Base-by-base conservation (phyloP, 2,113 vertebrate species). In the Hoplias malabaricus region DNA sequence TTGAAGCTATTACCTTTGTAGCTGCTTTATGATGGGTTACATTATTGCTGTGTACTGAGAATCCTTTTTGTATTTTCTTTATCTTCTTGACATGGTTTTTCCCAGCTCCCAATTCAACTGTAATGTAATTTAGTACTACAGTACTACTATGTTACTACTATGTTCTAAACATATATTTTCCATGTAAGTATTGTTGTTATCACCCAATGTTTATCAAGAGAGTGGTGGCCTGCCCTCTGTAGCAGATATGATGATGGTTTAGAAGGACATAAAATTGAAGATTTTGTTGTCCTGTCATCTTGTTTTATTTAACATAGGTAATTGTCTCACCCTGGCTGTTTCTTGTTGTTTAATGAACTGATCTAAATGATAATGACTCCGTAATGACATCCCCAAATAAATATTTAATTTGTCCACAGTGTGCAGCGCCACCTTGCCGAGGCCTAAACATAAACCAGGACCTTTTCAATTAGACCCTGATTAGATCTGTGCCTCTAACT, bases 261-360 rank as follows among this genome's bases (percentile, higher is more conserved):
- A 13, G 72, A 77, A 69, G 21, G 25, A 38, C 62, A 69, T 77
- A 42, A 34, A 31, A 77, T 14, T 69, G 40, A 61, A 73, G 63
- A 4, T 53, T 43, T 57, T 65, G 40, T 65, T 77, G 69, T 77
- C 50, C 69, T 69, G 61, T 78, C 57, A 83, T 88, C 85, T 82
- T 87, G 84, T 88, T 90, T 88, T 89, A 90, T 90, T 92, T 90
- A 90, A 88, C 84, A 84, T 34, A 78, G 29, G 5, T 90, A 90
- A 92, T 90, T 86, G 89, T 86, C 86, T 89, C 86, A 74, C 53
- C 70, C 84, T 74, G 80, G 85, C 80, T 86, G 84, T 82, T 86
- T 88, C 85, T 81, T 86, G 86, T 90, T 91, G 92, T 86, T 91
- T 90, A 93, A 91, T 92, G 88, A 91, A 86, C 90, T 89, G 90